Conservation (phyloP, 2,113 vertebrate genomes). For the Dryoscopus gambensis region DNA sequence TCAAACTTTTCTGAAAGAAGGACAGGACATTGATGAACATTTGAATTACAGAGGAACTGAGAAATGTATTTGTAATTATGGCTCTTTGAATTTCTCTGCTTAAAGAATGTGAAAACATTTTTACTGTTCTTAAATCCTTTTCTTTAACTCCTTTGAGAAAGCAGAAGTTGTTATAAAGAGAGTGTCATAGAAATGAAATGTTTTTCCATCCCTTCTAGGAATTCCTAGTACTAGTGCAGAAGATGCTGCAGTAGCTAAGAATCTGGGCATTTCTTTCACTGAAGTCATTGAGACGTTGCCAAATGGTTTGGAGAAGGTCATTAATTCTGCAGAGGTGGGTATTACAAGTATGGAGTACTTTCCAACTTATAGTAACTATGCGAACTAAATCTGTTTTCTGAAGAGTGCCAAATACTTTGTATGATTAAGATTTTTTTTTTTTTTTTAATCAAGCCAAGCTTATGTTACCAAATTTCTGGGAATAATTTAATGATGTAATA, state of each 20-base stretch:
- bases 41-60: background rate
- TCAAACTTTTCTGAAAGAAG: background rate
- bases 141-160: background rate
- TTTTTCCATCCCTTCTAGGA: constrained; percentile 62
- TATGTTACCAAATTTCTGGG: background rate
- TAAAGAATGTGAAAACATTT: background rate
- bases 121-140: background rate
- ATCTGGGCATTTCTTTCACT: constrained; percentile 77
- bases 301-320: constrained; percentile 79
- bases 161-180: background rate
- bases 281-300: constrained; percentile 75
- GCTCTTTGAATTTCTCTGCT: background rate
- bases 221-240: constrained; percentile 82
- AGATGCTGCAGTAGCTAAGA: constrained; percentile 76
- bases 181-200: background rate
- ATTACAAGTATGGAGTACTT: background rate
- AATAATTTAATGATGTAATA: background rate
- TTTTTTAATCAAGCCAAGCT: background rate
- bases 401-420: background rate
- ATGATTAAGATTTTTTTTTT: background rate
- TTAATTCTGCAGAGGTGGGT: constrained; percentile 86
- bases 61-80: background rate
- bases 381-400: background rate
- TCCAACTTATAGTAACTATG: background rate
- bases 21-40: background rate